Percentiles rank a stretch among this genome's conserved stretches.
These are phyloP conservation scores for Tiliqua scincoides DNA, from an alignment of 2,113 vertebrate species.

Conservation along the genomic window DNA sequence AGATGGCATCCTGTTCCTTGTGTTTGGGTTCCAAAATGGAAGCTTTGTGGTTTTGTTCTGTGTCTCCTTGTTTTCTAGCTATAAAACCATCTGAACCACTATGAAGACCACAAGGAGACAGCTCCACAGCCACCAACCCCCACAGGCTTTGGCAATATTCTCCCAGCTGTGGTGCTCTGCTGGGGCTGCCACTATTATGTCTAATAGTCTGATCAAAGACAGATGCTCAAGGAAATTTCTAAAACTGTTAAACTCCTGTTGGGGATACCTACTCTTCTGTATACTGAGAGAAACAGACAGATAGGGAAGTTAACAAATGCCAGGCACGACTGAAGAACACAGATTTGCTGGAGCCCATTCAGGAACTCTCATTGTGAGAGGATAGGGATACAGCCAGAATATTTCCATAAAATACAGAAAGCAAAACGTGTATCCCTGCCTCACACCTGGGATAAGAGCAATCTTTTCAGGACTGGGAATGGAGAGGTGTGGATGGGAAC, in stretches of 20 bases:
- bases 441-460: neutral
- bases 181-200: neutral
- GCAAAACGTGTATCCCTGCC: neutral
- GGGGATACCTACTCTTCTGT: neutral
- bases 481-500: neutral
- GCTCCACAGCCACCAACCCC: neutral
- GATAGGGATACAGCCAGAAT: neutral
- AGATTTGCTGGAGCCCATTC: neutral
- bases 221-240: constrained; percentile 48
- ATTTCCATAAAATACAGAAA: neutral
- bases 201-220: constrained; percentile 23
- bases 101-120: neutral
- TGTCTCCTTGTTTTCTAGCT: constrained; percentile 32
- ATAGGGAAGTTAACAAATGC: constrained; percentile 8
- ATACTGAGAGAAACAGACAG: constrained; percentile 34
- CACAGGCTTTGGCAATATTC: accelerated
- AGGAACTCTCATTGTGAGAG: neutral
- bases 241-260: constrained; percentile 8
- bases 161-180: constrained; percentile 14
- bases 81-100: neutral
- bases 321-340: constrained; percentile 12
- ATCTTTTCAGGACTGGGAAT: neutral
- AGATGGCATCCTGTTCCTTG: neutral
- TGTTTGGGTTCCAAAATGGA: constrained; percentile 33
- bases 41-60: constrained; percentile 23